These are phyloP conservation scores for Rhinolophus sinicus DNA, from an alignment of 2,113 vertebrate species.

Conservation along the genomic window DNA sequence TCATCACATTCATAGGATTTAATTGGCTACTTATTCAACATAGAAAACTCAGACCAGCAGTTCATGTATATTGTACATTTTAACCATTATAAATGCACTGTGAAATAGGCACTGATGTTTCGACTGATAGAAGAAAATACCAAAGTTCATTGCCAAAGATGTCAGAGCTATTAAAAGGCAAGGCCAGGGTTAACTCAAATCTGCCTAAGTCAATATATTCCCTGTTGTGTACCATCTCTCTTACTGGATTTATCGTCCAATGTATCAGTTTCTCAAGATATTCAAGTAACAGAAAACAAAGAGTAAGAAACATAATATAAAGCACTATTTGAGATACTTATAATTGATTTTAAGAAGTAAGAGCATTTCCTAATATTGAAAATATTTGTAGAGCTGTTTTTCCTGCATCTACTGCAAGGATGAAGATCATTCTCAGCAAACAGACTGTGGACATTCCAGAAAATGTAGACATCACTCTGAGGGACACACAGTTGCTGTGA, in stretches of 20 bases:
- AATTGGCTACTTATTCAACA: background rate
- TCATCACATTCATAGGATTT: background rate
- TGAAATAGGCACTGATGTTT: background rate
- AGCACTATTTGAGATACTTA: background rate
- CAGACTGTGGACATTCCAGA: too few species aligned
- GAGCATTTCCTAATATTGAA: background rate
- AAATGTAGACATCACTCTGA: too few species aligned
- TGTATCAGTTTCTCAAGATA: background rate
- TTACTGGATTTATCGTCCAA: background rate
- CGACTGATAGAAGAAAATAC: background rate
- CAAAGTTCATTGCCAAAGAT: background rate
- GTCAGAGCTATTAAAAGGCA: background rate
- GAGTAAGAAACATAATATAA: background rate
- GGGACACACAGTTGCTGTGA: too few species aligned
- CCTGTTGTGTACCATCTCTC: background rate
- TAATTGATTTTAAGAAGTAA: background rate
- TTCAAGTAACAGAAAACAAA: background rate
- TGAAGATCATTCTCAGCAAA: too few species aligned
- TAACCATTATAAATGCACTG: background rate
- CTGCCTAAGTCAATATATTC: background rate
- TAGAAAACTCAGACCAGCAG: background rate
- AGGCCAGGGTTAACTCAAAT: background rate
- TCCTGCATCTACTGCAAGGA: too few species aligned
- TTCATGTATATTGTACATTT: background rate
- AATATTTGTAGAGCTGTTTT: background rate